Conservation (phyloP, 2,113 vertebrate genomes). For the Oncorhynchus keta region DNA sequence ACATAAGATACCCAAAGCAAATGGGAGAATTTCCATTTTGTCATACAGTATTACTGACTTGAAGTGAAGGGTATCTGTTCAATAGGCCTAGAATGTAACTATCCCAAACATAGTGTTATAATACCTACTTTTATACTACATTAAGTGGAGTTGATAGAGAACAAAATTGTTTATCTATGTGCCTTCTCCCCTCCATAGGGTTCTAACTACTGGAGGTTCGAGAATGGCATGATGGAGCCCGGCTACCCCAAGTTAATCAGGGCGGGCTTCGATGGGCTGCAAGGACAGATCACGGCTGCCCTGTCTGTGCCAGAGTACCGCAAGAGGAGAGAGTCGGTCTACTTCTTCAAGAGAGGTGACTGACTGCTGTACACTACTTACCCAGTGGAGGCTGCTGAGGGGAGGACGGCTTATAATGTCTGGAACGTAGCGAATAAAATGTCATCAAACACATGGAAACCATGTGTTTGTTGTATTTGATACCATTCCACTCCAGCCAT, state of each 20-base stretch:
- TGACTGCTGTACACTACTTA: not conserved
- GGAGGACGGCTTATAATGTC: too few relatives aligned
- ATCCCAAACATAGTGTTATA: too few relatives aligned
- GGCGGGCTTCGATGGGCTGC: conserved; percentile 84
- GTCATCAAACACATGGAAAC: too few relatives aligned
- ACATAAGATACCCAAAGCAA: not conserved
- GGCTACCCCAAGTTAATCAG: conserved; percentile 82
- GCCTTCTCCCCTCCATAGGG: conserved; percentile 67
- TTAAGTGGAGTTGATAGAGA: not conserved
- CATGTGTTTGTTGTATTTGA: too few relatives aligned
- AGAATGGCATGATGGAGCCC: conserved; percentile 80
- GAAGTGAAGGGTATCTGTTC: too few relatives aligned
- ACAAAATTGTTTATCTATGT: not conserved
- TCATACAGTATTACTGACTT: too few relatives aligned
- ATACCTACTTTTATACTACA: too few relatives aligned
- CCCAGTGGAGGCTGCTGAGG: too few relatives aligned
- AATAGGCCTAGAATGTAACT: too few relatives aligned
- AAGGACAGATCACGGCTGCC: conserved; percentile 83
- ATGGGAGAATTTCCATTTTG: too few relatives aligned
- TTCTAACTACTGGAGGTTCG: conserved; percentile 88
- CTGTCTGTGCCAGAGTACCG: conserved; percentile 83
- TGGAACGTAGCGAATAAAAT: too few relatives aligned
- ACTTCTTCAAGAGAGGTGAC: conserved; percentile 93
- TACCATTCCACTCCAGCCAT: too few relatives aligned
- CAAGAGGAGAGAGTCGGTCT: conserved; percentile 84